phyloP scores from a whole-genome alignment of 30 jellyfish, hydroid and myxozoan species.

The Aurelia coerulea region DNA sequence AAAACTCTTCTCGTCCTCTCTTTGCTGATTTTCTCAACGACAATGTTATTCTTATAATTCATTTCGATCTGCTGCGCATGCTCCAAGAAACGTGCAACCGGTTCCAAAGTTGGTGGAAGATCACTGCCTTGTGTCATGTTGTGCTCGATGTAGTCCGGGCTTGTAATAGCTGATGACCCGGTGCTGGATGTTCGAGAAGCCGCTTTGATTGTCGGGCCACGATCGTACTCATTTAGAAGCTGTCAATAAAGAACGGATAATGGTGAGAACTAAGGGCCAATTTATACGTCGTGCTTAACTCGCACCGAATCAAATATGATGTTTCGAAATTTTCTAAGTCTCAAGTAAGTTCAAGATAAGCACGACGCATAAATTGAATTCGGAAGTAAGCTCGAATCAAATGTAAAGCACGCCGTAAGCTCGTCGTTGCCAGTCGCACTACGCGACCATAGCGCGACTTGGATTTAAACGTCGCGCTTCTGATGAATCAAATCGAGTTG shows the following conservation, averaged over 20 bases:
- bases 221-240: constrained; percentile 90
- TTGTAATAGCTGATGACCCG: constrained; percentile 92
- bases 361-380: too few relatives aligned
- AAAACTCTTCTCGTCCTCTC: constrained; percentile 85
- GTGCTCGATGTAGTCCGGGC: constrained; percentile 97
- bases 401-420: too few relatives aligned
- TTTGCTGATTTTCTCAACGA: constrained; percentile 50
- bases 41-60: constrained; percentile 53
- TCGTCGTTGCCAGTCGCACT: too few relatives aligned
- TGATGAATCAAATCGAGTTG: too few relatives aligned
- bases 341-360: too few relatives aligned
- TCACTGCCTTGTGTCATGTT: constrained; percentile 64
- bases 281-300: too few relatives aligned
- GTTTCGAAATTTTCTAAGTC: too few relatives aligned
- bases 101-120: constrained; percentile 91
- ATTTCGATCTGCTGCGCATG: constrained; percentile 92
- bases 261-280: too few relatives aligned
- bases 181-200: constrained; percentile 86
- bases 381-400: too few relatives aligned
- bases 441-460: too few relatives aligned
- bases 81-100: constrained; percentile 91
- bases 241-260: not conserved
- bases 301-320: too few relatives aligned
- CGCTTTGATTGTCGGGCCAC: constrained; percentile 69
- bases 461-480: too few relatives aligned